Conservation (phyloP, 2,113 vertebrate species). For the Cryptomyrus ogoouensis region DNA sequence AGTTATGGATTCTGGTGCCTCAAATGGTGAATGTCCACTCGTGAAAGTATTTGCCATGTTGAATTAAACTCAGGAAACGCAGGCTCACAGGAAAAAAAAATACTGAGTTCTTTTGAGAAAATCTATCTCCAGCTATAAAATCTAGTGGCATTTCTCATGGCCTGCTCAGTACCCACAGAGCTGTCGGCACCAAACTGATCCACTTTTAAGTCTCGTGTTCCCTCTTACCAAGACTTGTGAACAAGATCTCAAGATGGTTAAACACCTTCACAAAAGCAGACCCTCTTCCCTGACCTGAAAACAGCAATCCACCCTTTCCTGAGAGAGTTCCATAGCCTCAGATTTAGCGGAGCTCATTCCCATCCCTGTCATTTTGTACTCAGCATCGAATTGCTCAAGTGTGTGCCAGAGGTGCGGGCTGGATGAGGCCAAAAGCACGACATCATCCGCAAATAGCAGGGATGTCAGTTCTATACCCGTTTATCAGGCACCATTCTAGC, state of each 20-base stretch:
- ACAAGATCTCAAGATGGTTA: background rate
- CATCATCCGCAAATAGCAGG: background rate
- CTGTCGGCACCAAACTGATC: background rate
- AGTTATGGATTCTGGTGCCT: background rate
- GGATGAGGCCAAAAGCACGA: background rate
- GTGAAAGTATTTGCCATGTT: background rate
- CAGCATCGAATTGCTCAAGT: background rate
- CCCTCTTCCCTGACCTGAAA: background rate
- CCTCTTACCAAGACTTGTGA: background rate
- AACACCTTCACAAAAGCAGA: background rate
- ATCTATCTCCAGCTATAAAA: background rate
- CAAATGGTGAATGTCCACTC: background rate
- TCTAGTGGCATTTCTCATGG: background rate
- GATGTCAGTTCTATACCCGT: background rate
- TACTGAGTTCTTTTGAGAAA: background rate
- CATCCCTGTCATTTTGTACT: background rate
- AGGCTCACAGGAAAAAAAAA: background rate
- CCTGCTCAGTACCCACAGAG: background rate
- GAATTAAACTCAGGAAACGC: background rate
- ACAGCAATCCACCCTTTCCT: background rate
- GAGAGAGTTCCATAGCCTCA: background rate
- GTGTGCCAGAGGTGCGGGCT: background rate
- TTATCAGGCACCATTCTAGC: background rate
- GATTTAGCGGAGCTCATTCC: background rate
- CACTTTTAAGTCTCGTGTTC: background rate